Percentiles rank a stretch among this genome's conserved stretches.
These are phyloP conservation scores for Hylia prasina DNA, from an alignment of 2,113 vertebrate genomes.

Conservation along the genomic window DNA sequence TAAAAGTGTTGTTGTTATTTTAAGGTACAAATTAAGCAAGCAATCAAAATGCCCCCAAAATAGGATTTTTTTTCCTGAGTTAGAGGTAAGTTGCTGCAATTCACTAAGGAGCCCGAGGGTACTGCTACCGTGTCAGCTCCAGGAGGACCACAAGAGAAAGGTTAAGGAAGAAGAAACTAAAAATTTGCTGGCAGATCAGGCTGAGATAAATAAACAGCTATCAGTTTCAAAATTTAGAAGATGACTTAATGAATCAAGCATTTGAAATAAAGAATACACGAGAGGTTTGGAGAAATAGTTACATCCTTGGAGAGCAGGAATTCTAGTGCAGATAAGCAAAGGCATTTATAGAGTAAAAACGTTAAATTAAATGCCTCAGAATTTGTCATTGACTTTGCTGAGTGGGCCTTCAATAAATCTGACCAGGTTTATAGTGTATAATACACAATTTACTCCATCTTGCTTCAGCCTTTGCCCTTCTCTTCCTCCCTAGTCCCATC, in stretches of 20 bases:
- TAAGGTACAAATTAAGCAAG: background rate
- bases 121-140: background rate
- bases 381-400: background rate
- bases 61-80: background rate
- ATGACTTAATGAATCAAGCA: background rate
- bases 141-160: background rate
- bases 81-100: background rate
- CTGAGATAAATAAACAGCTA: background rate
- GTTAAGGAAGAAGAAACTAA: background rate
- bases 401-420: background rate
- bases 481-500: background rate
- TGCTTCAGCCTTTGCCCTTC: background rate
- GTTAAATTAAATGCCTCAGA: background rate
- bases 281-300: conserved; percentile 16
- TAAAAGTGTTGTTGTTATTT: background rate
- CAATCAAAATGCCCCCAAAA: background rate
- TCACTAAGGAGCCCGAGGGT: background rate
- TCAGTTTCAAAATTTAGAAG: background rate
- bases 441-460: background rate
- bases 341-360: background rate
- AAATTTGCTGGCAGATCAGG: background rate
- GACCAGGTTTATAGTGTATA: background rate
- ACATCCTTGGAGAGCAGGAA: background rate
- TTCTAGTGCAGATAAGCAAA: background rate
- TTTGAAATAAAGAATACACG: conserved; percentile 14